Evolutionary conservation across 2,797 vertebrate species (phyloP), one percentile per base, ranked within the genome.

Genomic region (Pampus argenteus): DNA sequence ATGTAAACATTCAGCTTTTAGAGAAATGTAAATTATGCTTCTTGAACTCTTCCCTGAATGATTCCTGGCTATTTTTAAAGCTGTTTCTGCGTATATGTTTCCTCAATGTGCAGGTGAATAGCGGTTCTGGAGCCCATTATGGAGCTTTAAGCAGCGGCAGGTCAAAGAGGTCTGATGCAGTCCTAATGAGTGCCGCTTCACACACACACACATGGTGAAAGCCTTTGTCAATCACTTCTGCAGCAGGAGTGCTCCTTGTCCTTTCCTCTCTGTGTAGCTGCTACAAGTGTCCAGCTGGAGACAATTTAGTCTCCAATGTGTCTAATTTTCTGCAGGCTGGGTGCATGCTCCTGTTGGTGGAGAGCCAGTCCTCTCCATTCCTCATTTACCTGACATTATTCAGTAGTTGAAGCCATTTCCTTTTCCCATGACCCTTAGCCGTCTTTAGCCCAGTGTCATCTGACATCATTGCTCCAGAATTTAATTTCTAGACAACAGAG

Each of bases 291-390:
- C 83, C 91, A 93, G 71, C 72, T 86, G 85, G 64, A 93, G 66
- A 79, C 87, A 85, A 94, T 94, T 93, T 87, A 78, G 82, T 85
- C 82, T 85, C 81, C 62, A 74, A 69, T 66, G 76, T 74, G 76
- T 72, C 77, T 86, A 89, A 84, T 94, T 88, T 86, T 76, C 79
- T 29, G 10, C 77, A 62, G 72, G 10, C 10, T 23, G 47, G 47
- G 74, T 63, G 48, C 56, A 63, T 48, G 58, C 31, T 84, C 52
- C 40, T 60, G 47, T 74, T 71, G 62, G 66, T 81, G 52, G 29
- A 66, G 82, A 74, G 65, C 74, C 85, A 71, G 73, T 78, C 58
- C 65, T 61, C 74, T 75, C 71, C 51, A 66, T 44, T 79, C 79
- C 79, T 87, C 84, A 86, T 91, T 85, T 86, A 81, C 85, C 83